A percentile compares a stretch with the other conserved stretches of the same genome.
phyloP scores from a whole-genome alignment of 1,140 invertebrate genomes.

The Melipona quadrifasciata region DNA sequence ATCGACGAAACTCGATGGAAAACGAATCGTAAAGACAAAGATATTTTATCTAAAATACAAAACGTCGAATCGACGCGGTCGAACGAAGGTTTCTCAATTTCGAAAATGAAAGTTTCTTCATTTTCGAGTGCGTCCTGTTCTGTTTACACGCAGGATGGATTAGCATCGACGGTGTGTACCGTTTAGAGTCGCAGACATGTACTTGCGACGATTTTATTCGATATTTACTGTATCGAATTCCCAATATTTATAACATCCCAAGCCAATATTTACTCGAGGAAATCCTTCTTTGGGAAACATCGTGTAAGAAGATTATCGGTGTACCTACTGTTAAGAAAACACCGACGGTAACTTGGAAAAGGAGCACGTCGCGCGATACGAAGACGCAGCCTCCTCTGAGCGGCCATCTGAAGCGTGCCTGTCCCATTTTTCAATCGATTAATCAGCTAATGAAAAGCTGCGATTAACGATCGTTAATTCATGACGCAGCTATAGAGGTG shows the following conservation, averaged over 20 bases:
- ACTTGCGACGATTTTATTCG: too few relatives aligned
- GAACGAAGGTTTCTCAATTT: too few relatives aligned
- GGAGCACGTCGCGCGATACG: neutral
- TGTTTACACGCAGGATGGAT: too few relatives aligned
- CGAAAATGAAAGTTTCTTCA: too few relatives aligned
- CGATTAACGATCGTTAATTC: slow-evolving; percentile 11
- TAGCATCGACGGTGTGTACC: too few relatives aligned
- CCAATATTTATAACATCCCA: too few relatives aligned
- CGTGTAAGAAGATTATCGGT: neutral
- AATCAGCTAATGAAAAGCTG: neutral
- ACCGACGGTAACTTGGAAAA: neutral
- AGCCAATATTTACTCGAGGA: neutral
- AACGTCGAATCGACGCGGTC: neutral
- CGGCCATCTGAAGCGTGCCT: neutral
- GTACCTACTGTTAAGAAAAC: neutral
- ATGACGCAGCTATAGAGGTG: too few relatives aligned
- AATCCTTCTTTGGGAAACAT: neutral
- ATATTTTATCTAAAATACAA: neutral
- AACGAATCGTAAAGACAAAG: neutral
- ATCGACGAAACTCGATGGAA: neutral
- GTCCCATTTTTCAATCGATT: neutral
- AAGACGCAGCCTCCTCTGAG: neutral
- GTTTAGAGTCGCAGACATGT: too few relatives aligned
- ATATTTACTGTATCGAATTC: too few relatives aligned
- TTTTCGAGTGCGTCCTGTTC: too few relatives aligned